These are phyloP conservation scores for Peromyscus polionotus DNA, from an alignment of 2,113 vertebrate species.

Conservation along the genomic window DNA sequence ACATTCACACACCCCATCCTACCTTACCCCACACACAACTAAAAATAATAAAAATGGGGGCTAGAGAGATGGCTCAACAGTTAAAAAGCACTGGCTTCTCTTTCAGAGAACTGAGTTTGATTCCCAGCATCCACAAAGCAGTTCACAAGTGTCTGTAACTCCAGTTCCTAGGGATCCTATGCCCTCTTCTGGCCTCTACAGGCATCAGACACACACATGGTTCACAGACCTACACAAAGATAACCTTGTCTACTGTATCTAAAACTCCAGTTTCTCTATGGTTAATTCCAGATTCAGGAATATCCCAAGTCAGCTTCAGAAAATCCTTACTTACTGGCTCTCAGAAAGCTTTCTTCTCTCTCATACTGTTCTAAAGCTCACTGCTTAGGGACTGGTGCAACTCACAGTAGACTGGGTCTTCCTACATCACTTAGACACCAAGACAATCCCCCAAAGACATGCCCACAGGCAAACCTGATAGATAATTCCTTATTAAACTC, in stretches of 20 bases:
- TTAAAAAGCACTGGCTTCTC: neutral
- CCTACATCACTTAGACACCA: neutral
- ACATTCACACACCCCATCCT: neutral
- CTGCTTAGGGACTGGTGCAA: neutral
- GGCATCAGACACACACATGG: neutral
- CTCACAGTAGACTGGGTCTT: neutral
- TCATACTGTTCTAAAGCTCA: neutral
- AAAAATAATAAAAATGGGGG: neutral
- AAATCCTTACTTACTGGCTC: neutral
- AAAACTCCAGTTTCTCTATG: neutral
- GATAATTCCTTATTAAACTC: neutral
- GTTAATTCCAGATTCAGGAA: neutral
- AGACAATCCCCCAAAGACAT: neutral
- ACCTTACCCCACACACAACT: too few relatives aligned
- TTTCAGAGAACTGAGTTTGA: neutral
- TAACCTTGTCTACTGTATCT: neutral
- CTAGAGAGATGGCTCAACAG: too few relatives aligned
- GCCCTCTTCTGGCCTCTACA: neutral
- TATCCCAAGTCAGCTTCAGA: neutral
- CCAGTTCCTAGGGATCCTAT: neutral
- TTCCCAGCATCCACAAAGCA: neutral
- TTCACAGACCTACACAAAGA: neutral
- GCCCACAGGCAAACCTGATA: neutral
- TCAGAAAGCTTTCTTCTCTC: neutral
- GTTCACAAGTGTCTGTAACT: neutral